Evolutionary conservation across 1,140 invertebrate species (phyloP), one percentile per base, ranked within the genome.

Genomic region (Aphaenogaster ashmeadi): DNA sequence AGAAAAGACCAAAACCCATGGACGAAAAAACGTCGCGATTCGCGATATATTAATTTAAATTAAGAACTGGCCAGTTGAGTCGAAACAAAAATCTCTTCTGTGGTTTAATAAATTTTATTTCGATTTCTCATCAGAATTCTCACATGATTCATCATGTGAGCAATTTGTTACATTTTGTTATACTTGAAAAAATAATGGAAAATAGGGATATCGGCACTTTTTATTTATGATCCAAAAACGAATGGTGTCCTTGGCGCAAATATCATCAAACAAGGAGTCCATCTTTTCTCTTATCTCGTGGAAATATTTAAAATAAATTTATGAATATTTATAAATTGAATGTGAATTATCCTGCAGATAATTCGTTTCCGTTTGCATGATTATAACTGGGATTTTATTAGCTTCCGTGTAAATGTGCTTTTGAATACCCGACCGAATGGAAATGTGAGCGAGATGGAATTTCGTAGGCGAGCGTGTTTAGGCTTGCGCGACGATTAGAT

Each of bases 371-470:
- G 36, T 27, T 62, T 15, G 15, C 5, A 15, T 38, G 27, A 21
- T 56, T 36, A 52, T 44, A 69, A 15, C 18, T 56, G 33, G n/a
- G 3, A 6, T 21, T 75, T 69, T 41, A 41, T 69, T 33, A 21
- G 33, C 21, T 54, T 62, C 6, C 27, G 0, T 44, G 60, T 50
- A 66, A 62, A 52, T 38, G 4, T 21, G 13, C n/a, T 4, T 52
- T 18, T 41, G n/a, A n/a, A 6, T 4, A 52, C 3, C 21, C 9
- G 27, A 21, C 4, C 47, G 13, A 56, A 18, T 56, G 50, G 21
- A 56, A 80, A 81, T 47, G 41, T 27, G 15, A 54, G 38, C 21
- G 9, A 81, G 38, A 56, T 71, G 66, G 64, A 81, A 71, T 81
- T 81, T 81, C 15, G 64, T 81, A 36, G 5, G 47, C 18, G 27